Conservation (phyloP, 2,797 vertebrate genomes). For the Labroides dimidiatus region DNA sequence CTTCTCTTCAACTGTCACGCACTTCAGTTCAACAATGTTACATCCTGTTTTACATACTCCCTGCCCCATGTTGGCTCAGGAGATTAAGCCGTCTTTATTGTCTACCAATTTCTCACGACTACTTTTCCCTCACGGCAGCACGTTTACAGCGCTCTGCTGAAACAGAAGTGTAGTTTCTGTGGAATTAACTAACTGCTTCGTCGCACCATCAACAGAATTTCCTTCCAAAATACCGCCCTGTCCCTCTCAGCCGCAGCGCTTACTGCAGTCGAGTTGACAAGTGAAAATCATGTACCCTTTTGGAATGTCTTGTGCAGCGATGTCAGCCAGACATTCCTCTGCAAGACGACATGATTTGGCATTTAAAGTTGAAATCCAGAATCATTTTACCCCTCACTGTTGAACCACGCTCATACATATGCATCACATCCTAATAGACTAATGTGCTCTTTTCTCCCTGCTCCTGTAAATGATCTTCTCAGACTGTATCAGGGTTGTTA, state of each 20-base stretch:
- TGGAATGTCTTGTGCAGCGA: conserved; percentile 18
- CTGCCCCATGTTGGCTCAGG: conserved; percentile 9
- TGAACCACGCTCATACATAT: conserved; percentile 64
- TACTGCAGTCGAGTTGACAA: conserved; percentile 1
- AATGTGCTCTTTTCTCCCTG: conserved; percentile 49
- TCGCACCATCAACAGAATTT: too few species aligned
- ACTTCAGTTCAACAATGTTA: conserved; percentile 28
- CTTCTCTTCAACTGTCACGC: conserved; percentile 52
- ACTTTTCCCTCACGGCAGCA: too few species aligned
- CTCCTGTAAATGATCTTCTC: conserved; percentile 54
- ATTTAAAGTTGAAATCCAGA: conserved; percentile 57
- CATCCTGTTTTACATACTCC: conserved; percentile 46
- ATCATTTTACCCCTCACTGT: conserved; percentile 37
- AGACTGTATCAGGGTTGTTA: conserved; percentile 40
- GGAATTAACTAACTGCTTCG: too few species aligned
- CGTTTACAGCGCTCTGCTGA: not conserved
- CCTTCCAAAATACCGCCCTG: not conserved
- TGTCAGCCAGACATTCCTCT: conserved; percentile 34
- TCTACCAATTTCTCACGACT: not conserved
- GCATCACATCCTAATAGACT: conserved; percentile 46
- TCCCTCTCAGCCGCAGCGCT: not conserved
- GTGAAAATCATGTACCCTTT: conserved; percentile 21
- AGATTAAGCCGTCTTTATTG: conserved; percentile 13
- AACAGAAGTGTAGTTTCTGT: not conserved
- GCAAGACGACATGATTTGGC: conserved; percentile 45